Conservation (phyloP, 1,140 invertebrate species). For the Euwallacea similis region DNA sequence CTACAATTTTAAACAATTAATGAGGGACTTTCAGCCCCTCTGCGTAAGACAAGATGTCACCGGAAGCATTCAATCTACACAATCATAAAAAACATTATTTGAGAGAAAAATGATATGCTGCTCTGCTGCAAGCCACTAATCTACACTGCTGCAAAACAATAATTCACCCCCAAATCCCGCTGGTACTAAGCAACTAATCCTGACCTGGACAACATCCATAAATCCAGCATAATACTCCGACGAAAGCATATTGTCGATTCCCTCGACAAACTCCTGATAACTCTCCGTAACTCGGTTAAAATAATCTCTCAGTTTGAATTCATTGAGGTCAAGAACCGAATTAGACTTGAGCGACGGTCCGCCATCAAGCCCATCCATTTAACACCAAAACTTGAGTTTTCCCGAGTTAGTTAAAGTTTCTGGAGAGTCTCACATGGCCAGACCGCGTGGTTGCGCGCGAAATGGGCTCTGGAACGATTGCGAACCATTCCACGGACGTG, state of each 20-base stretch:
- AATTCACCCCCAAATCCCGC: too few species aligned
- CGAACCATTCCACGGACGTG: conserved; percentile 2
- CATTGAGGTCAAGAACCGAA: conserved; percentile 14
- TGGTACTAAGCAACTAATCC: background rate
- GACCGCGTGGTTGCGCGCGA: conserved; percentile 12
- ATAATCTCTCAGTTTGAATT: conserved; percentile 22
- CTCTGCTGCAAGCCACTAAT: too few species aligned
- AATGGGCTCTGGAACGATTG: background rate
- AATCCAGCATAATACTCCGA: conserved; percentile 48
- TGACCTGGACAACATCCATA: conserved; percentile 42
- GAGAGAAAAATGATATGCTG: too few species aligned
- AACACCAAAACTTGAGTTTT: background rate
- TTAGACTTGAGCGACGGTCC: conserved; percentile 8
- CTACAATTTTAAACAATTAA: too few species aligned
- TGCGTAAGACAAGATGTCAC: too few species aligned
- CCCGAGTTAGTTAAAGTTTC: background rate
- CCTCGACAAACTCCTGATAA: conserved; percentile 2
- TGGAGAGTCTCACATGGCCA: conserved; percentile 8
- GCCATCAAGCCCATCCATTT: conserved; percentile 14
- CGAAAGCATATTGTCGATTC: conserved; percentile 46
- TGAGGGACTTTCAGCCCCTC: too few species aligned
- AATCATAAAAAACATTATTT: too few species aligned
- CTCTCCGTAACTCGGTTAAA: conserved; percentile 10
- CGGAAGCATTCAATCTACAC: too few species aligned
- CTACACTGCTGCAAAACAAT: too few species aligned